Conservation (phyloP, 1,140 invertebrate genomes). For the Cotesia glomerata region DNA sequence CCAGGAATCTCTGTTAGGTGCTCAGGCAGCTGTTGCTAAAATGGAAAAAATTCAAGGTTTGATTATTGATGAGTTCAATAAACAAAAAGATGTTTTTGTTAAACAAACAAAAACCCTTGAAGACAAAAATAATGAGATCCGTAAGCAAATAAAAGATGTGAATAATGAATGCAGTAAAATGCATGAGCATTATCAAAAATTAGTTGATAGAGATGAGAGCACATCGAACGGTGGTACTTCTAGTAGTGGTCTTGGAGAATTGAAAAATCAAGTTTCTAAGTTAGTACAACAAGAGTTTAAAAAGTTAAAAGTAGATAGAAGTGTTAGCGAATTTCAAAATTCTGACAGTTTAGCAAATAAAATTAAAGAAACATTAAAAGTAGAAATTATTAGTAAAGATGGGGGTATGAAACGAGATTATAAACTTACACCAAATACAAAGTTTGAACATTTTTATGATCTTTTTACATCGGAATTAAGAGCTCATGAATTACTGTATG, state of each 20-base stretch:
- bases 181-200: not conserved
- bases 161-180: too few relatives aligned
- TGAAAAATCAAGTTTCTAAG: not conserved
- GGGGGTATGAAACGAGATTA: constrained; percentile 23
- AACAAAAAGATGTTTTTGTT: constrained; percentile 10
- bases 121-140: not conserved
- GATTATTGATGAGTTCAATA: constrained; percentile 12
- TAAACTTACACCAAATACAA: constrained; percentile 21
- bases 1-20: not conserved
- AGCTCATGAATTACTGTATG: constrained; percentile 24
- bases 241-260: not conserved
- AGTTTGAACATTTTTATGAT: constrained; percentile 35
- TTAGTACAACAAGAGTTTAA: constrained; percentile 3
- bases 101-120: constrained; percentile 6
- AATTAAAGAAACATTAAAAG: constrained; percentile 31
- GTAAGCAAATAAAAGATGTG: too few relatives aligned
- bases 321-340: not conserved
- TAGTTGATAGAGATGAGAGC: constrained; percentile 8
- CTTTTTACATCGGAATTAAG: constrained; percentile 28
- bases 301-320: not conserved
- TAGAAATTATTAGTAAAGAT: constrained; percentile 27
- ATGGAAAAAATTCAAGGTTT: not conserved
- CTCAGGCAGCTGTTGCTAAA: constrained; percentile 2
- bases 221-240: not conserved
- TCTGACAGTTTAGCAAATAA: constrained; percentile 22